These are phyloP conservation scores for Agrypnus murinus DNA, from an alignment of 2,888 invertebrate genomes.

Conservation along the genomic window DNA sequence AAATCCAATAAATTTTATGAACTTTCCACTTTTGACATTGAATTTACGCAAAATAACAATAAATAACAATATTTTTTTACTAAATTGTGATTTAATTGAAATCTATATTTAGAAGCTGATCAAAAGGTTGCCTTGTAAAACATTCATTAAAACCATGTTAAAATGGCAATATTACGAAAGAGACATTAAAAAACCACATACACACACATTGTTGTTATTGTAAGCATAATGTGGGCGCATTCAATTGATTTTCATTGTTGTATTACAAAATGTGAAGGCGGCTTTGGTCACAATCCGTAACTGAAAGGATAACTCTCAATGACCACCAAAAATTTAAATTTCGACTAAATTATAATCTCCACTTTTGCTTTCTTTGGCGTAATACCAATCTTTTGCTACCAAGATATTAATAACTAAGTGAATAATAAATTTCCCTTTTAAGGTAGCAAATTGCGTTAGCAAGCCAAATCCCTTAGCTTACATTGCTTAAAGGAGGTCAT, in stretches of 20 bases:
- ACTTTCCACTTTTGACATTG: constrained; percentile 23
- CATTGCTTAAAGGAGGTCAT: too few species aligned
- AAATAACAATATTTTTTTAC: neutral
- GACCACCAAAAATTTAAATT: too few species aligned
- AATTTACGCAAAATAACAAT: constrained; percentile 18
- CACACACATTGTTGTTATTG: neutral
- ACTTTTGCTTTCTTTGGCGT: too few species aligned
- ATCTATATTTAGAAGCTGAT: constrained; percentile 22
- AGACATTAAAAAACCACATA: neutral
- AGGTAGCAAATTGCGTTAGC: too few species aligned
- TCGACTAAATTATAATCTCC: too few species aligned
- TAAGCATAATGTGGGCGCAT: constrained; percentile 2
- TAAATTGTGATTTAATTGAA: constrained; percentile 14
- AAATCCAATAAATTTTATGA: neutral
- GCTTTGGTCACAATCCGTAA: neutral
- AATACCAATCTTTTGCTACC: too few species aligned
- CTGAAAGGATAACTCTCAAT: too few species aligned
- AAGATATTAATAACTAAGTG: too few species aligned
- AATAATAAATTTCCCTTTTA: too few species aligned
- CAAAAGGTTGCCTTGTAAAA: constrained; percentile 9
- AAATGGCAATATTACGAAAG: constrained; percentile 9
- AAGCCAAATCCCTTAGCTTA: too few species aligned
- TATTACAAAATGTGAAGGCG: neutral
- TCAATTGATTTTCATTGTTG: constrained; percentile 2
- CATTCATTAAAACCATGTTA: constrained; percentile 1